Percentiles rank a stretch among this genome's conserved stretches.
phyloP scores from a whole-genome alignment of 2,888 invertebrate species.

The Phorcus lineatus region DNA sequence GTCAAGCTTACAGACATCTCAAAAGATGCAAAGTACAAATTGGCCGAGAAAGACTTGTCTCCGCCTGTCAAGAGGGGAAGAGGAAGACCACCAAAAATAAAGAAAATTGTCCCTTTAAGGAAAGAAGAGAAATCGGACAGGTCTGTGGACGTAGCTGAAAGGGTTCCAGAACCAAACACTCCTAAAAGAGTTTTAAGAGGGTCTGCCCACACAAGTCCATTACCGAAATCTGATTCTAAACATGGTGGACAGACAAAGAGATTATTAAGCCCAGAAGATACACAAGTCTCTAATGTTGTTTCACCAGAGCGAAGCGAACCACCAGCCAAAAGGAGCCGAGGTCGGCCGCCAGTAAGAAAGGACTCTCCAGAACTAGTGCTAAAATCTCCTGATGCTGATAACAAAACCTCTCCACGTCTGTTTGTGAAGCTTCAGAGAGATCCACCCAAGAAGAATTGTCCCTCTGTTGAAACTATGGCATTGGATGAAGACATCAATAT shows the following conservation, averaged over 20 bases:
- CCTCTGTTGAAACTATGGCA: background rate
- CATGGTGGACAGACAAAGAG: background rate
- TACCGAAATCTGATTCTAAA: too few species aligned
- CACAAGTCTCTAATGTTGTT: background rate
- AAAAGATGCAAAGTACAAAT: background rate
- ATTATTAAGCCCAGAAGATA: background rate
- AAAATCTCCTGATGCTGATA: background rate
- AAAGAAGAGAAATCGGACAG: background rate
- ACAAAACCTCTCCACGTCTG: background rate
- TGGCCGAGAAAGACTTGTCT: background rate
- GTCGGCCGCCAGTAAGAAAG: background rate
- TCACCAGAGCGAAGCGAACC: background rate
- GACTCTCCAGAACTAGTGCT: background rate
- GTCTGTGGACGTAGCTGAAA: background rate
- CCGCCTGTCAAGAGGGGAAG: background rate
- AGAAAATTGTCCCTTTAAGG: background rate
- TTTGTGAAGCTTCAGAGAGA: background rate
- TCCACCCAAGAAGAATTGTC: background rate
- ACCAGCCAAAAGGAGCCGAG: background rate
- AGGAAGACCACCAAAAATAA: background rate
- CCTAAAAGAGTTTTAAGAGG: too few species aligned
- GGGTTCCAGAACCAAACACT: background rate
- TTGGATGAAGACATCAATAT: background rate
- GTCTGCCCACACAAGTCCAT: too few species aligned
- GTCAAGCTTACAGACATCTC: constrained; percentile 34